Evolutionary conservation across 2,113 vertebrate species (phyloP), one percentile per base, ranked within the genome.

Genomic region (Heterotis niloticus): DNA sequence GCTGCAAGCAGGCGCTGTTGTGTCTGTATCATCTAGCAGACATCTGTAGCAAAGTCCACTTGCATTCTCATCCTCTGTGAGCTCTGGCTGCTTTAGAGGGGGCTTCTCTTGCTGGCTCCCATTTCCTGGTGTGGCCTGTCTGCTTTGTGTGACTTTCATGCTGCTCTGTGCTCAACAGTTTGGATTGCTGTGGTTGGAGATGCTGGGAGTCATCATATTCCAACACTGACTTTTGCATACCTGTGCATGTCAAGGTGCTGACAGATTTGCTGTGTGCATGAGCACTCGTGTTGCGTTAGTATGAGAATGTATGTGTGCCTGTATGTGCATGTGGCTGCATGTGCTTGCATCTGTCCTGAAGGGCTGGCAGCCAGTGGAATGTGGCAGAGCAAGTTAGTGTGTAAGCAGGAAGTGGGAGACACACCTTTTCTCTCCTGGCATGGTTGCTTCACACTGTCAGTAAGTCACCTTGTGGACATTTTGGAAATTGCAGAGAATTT

Each of bases 381-480:
- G 70, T 51, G 34, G 78, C 9, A 64, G n/a, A 52, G n/a, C 78
- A 74, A 70, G 78, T 65, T 14, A 16, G 57, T 52, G 59, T 73
- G 69, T 60, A 20, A 62, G 54, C 5, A 13, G 34, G 59, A 28
- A 74, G 26, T 13, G 44, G 65, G 5, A 54, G 23, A 14, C 60
- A 29, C 34, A 71, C 34, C 60, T 69, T 14, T 57, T 51, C 57
- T 24, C 7, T 4, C 64, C 17, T 12, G 28, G 18, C 68, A 44
- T 28, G 34, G 11, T 26, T 17, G 23, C 16, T 24, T 28, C 26
- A 28, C 14, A 7, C 14, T 68, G 76, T 44, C 51, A 10, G 71
- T 57, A 73, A 20, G 18, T 73, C 59, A 62, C 59, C 59, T 62
- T 4, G 59, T 62, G 59, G 59, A 62, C 59, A 62, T 17, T 17